These are phyloP conservation scores for Halictus quadricinctus DNA, from an alignment of 2,888 invertebrate genomes.

Conservation along the genomic window DNA sequence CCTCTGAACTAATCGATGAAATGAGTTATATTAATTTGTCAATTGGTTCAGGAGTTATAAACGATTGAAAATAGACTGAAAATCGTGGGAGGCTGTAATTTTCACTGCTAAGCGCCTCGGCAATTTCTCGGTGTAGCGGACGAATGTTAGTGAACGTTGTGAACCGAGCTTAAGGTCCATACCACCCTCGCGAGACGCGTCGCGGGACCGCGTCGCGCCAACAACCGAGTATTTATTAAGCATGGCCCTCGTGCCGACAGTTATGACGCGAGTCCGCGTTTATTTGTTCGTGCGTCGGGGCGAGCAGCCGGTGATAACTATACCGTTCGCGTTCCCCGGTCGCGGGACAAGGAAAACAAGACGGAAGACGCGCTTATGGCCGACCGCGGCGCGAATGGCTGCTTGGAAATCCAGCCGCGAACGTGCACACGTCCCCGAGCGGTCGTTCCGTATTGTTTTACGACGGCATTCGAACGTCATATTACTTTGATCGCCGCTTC, in stretches of 20 bases:
- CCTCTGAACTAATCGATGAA: too few relatives aligned
- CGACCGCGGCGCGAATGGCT: conserved; percentile 39
- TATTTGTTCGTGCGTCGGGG: conserved; percentile 64
- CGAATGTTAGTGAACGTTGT: neutral
- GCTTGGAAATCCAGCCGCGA: conserved; percentile 32
- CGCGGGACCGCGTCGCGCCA: conserved; percentile 56
- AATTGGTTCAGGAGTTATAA: neutral
- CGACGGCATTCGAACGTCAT: conserved; percentile 42
- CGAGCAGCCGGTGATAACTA: conserved; percentile 63
- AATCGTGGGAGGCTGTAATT: too few relatives aligned
- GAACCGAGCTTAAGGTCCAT: conserved; percentile 19
- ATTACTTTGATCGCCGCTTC: conserved; percentile 45
- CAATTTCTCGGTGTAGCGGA: neutral
- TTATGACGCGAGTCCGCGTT: conserved; percentile 73
- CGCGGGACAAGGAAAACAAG: conserved; percentile 9
- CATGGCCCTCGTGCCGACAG: conserved; percentile 74
- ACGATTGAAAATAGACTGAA: too few relatives aligned
- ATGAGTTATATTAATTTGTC: neutral
- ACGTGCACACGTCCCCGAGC: conserved; percentile 22
- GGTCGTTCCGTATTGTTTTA: conserved; percentile 49
- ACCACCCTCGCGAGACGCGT: conserved; percentile 62
- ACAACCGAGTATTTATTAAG: conserved; percentile 74
- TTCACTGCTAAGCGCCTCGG: too few relatives aligned
- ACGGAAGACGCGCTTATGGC: conserved; percentile 26
- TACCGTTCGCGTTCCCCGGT: conserved; percentile 28